These are phyloP conservation scores for Drosophila arizonae DNA, from an alignment of 1,140 invertebrate species.

Conservation along the genomic window DNA sequence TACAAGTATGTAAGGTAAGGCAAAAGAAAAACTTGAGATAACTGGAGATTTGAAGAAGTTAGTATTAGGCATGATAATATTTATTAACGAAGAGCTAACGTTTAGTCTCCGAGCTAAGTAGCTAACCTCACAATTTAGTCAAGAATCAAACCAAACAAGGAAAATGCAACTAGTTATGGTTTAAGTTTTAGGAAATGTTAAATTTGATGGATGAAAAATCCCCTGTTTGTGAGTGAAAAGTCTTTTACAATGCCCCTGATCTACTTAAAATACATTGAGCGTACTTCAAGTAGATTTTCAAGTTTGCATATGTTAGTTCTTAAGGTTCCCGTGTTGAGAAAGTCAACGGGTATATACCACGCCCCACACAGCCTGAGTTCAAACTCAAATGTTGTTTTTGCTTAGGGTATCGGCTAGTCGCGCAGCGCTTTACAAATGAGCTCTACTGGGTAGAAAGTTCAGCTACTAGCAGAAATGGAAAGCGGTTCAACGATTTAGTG, in stretches of 20 bases:
- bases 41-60: too few relatives aligned
- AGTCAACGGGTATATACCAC: background rate
- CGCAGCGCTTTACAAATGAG: background rate
- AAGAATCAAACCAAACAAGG: background rate
- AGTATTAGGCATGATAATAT: too few relatives aligned
- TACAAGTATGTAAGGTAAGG: too few relatives aligned
- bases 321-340: slow-evolving; percentile 1
- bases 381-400: background rate
- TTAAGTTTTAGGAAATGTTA: background rate
- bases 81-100: too few relatives aligned
- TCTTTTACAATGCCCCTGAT: background rate
- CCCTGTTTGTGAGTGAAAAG: background rate
- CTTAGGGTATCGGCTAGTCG: slow-evolving; percentile 2
- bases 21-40: too few relatives aligned
- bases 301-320: slow-evolving; percentile 26
- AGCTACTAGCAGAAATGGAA: slow-evolving; percentile 29
- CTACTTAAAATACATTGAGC: slow-evolving; percentile 9
- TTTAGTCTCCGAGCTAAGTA: too few relatives aligned
- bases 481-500: slow-evolving; percentile 47
- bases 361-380: background rate
- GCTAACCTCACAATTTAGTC: background rate
- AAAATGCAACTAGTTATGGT: too few relatives aligned
- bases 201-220: background rate
- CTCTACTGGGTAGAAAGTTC: slow-evolving; percentile 17
- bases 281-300: background rate